Evolutionary conservation across 2,888 invertebrate genomes (phyloP), one percentile per base, ranked within the genome.

Genomic region (Andrena fulva): DNA sequence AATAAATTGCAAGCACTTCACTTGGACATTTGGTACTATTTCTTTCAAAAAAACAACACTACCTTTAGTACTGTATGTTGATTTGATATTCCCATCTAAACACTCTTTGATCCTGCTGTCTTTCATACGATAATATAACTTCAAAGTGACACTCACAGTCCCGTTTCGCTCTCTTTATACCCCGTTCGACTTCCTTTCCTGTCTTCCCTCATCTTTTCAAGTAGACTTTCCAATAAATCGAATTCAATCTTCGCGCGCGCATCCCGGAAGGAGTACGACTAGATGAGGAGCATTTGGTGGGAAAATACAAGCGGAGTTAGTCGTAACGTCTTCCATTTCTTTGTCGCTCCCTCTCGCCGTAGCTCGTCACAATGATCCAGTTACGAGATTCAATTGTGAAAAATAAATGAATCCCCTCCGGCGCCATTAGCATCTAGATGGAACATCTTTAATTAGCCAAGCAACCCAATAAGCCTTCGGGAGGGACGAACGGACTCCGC

Each of bases 341-440:
- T 24, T n/a, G 24, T 24, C 52, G 54, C 20, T 56, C 68, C 24
- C 33, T 24, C 10, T 29, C 42, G 8, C 42, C 6, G 24, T 48
- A 1, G 48, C 20, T 7, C 16, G 56, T 35, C 64, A 66, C 66
- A 56, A 56, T 29, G 68, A 48, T 24, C 33, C 68, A 2, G 16
- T 54, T 10, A 27, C 24, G 48, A 31, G 35, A 79, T 70, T 70
- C 70, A 56, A 70, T 71, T 8, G 24, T 4, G 59, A 60, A 27
- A 56, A 68, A 66, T 42, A 71, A 59, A 67, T 10, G 66, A 67
- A 68, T 75, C 24, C 16, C 42, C 33, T 7, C 16, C 6, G 82
- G 80, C 70, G 56, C 59, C 35, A 56, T 82, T 68, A 50, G 67
- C 82, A 80, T 82, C 80, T 75, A 71, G 71, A 80, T 75, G 50